Base-by-base conservation (phyloP, 2,888 invertebrate species). In the Mythimna pallens region DNA sequence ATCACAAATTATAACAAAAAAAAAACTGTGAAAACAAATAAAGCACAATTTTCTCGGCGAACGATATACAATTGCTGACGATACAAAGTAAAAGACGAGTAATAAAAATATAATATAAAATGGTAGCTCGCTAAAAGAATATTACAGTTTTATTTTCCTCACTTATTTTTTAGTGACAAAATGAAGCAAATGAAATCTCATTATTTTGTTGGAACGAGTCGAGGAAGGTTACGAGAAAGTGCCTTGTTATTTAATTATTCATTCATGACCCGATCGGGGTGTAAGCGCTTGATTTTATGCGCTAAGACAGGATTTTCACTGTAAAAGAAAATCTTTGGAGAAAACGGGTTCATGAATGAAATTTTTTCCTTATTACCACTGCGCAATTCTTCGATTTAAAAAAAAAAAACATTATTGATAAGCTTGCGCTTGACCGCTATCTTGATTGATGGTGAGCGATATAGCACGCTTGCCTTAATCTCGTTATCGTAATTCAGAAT, bases 101-200 rank as follows among this genome's bases (percentile, higher is more conserved):
- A 69, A 61, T 66, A 69, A 67, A 76, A 71, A 78, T 47, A 47
- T 81, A 50, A 47, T 71, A 58, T 58, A 62, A 67, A 78, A 64
- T 17, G 22, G 47, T 47, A 50, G 63, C 30, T 64, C 62, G 64
- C 70, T 75, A 59, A 55, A 17, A 47, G 55, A 63, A 70, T 70
- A 70, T 80, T 73, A 67, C 40, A 75, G 52, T 78, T 81, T 72
- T 78, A 78, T 72, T 75, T 72, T 57, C 43, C 43, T 67, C 54
- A 47, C 36, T 59, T 57, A 40, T 66, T 34, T 59, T 75, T 61
- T 43, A 54, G 76, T 58, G 65, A 65, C 58, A 72, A 65, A 73
- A 79, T 66, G 73, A 71, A 54, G 67, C 40, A 57, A 73, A 63
- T 80, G 47, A 74, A 69, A 75, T 65, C 50, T 59, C 65, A 70